phyloP scores from a whole-genome alignment of 2,797 vertebrate genomes.

The Tapera naevia region DNA sequence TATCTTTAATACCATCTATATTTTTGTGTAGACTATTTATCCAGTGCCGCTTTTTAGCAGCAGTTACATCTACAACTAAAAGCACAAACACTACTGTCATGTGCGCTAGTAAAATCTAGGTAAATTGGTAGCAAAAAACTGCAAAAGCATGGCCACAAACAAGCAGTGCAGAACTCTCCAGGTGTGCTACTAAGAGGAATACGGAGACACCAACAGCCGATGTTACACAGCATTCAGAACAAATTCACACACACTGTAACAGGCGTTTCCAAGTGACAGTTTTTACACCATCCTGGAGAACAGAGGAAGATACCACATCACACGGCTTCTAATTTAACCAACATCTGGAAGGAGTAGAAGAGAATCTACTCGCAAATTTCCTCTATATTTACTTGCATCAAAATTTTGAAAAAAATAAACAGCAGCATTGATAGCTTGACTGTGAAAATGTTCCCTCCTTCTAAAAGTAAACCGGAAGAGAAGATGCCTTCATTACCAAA shows the following conservation, averaged over 20 bases:
- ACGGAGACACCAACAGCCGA: neutral
- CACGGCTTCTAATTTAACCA: neutral
- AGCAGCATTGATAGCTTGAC: neutral
- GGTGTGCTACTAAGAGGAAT: neutral
- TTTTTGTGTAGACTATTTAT: neutral
- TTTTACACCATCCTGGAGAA: neutral
- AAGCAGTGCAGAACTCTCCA: neutral
- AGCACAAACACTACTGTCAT: neutral
- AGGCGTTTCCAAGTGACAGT: neutral
- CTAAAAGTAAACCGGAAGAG: neutral
- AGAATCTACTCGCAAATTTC: neutral
- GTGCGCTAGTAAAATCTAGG: neutral
- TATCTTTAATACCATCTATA: neutral
- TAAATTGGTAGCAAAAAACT: neutral
- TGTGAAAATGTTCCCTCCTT: neutral
- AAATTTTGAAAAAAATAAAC: neutral
- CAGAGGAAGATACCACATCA: neutral
- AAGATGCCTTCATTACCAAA: neutral
- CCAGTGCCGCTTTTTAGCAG: neutral
- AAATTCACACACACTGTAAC: fast-evolving
- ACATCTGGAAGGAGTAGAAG: neutral
- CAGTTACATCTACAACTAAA: neutral
- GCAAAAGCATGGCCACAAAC: neutral
- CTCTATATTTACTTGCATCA: neutral
- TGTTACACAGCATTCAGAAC: neutral